Evolutionary conservation across 2,797 vertebrate species (phyloP).

Genomic region (Oreortyx pictus): DNA sequence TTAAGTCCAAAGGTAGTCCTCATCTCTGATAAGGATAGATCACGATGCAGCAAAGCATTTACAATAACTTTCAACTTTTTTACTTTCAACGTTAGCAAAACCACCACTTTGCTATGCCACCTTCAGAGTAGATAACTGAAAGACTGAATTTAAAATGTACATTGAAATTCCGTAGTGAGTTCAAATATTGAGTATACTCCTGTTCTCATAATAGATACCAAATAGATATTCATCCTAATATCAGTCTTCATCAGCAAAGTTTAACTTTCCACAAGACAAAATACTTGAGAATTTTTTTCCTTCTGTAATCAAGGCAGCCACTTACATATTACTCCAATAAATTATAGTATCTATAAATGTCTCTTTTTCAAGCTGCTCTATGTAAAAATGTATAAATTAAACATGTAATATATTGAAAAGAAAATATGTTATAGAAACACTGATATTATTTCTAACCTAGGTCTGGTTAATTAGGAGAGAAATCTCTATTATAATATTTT

Average conservation of each 20-base stretch:
- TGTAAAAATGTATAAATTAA: not conserved
- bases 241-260: not conserved
- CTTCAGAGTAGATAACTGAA: not conserved
- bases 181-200: not conserved
- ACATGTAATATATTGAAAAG: not conserved
- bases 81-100: too few species aligned
- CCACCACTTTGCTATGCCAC: not conserved
- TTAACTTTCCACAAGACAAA: not conserved
- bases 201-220: not conserved
- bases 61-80: too few species aligned
- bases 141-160: not conserved
- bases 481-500: not conserved
- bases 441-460: not conserved
- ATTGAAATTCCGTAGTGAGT: not conserved
- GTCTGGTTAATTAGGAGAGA: not conserved
- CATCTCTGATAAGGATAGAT: not conserved
- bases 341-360: not conserved
- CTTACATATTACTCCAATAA: not conserved
- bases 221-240: not conserved
- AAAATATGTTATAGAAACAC: not conserved
- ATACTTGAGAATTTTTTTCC: not conserved
- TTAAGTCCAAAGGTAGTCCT: not conserved
- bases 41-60: not conserved
- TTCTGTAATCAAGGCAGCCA: not conserved
- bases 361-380: not conserved